These are phyloP conservation scores for Ophiothrix spiculata DNA, from an alignment of 35 echinoderm and acorn worm genomes.

Conservation along the genomic window DNA sequence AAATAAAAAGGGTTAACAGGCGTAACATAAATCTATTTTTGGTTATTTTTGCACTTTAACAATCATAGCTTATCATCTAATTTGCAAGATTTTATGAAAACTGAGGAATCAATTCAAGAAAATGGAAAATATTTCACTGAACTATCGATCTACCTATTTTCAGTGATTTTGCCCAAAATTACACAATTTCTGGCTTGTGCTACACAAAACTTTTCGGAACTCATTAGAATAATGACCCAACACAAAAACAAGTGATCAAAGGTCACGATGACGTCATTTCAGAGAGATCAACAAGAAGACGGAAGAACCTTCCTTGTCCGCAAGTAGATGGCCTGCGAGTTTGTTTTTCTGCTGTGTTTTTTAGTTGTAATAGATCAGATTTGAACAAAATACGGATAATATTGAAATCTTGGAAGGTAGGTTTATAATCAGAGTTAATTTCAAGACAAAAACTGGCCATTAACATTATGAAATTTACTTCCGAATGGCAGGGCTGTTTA, in stretches of 20 bases:
- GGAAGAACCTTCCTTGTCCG: background rate
- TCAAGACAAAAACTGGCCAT: background rate
- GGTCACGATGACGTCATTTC: conserved; percentile 3
- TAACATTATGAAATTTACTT: background rate
- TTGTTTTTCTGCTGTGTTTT: background rate
- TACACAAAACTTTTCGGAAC: too few relatives aligned
- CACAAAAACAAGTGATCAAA: background rate
- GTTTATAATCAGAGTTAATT: background rate
- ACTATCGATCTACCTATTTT: too few relatives aligned
- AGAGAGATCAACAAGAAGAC: conserved; percentile 15
- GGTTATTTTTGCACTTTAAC: too few relatives aligned
- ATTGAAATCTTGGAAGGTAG: background rate
- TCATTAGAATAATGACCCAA: too few relatives aligned
- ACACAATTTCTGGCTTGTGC: too few relatives aligned
- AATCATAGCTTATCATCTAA: too few relatives aligned
- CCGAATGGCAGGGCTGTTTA: background rate
- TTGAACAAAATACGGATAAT: background rate
- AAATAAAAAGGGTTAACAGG: too few relatives aligned
- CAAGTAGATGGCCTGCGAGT: background rate
- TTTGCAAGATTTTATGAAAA: too few relatives aligned
- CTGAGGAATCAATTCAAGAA: too few relatives aligned
- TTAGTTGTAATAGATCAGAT: background rate
- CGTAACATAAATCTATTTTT: too few relatives aligned
- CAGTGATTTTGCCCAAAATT: too few relatives aligned
- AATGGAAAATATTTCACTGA: too few relatives aligned